Evolutionary conservation across 1,140 invertebrate species (phyloP).

Genomic region (Drosophila melanogaster): Release_6_plus_ISO1_MT NT_033777.3:4682501-4683000

Average conservation of each 20-base stretch:
- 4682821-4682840: conserved; percentile 12
- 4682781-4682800: conserved; percentile 2
- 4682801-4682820: too few relatives aligned
- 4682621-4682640: conserved; percentile 18
- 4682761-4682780: conserved; percentile 20
- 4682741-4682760: conserved; percentile 21
- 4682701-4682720: conserved; percentile 58
- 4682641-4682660: conserved; percentile 45
- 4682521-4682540: conserved; percentile 64
- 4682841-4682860: conserved; percentile 71
- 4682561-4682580: conserved; percentile 64
- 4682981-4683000: background rate
- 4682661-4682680: conserved; percentile 53
- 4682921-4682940: conserved; percentile 5
- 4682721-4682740: conserved; percentile 65
- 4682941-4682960: too few relatives aligned
- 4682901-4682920: conserved; percentile 36
- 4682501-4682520: conserved; percentile 26
- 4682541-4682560: conserved; percentile 65
- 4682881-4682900: conserved; percentile 52
- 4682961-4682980: background rate
- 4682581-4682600: conserved; percentile 60
- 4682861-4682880: conserved; percentile 82
- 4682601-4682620: conserved; percentile 38
- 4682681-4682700: conserved; percentile 45